Evolutionary conservation across 2,113 vertebrate genomes (phyloP), one percentile per base, ranked within the genome.

Genomic region (Strix aluco): DNA sequence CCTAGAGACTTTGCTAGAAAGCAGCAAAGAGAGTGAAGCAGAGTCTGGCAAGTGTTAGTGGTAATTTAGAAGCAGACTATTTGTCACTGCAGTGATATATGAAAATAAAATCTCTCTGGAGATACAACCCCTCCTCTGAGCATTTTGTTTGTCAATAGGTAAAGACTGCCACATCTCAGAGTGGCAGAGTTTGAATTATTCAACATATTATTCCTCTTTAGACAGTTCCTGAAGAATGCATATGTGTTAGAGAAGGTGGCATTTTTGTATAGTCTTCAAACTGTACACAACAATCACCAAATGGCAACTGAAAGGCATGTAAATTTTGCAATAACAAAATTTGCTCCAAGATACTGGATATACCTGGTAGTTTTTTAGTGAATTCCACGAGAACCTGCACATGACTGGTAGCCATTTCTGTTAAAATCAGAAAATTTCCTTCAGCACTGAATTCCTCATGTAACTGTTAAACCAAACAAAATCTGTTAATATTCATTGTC

Each of bases 301-400:
- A 88, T 13, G 29, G 20, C 57, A 87, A 55, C 27, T 15, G 13
- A 81, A 88, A 94, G 58, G 8, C 18, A 49, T 0, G 5, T 57
- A 65, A 74, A 8, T 1, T 4, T 61, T 51, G 36, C 29, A 61
- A 15, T 23, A 77, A 34, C 25, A 94, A 77, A 40, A 32, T 67
- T 32, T 82, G 15, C 11, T 36, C 65, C 26, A 54, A 40, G 7
- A 63, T 2, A 18, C 10, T 79, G 44, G 51, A 81, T 70, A 69
- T 98, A 99, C 99, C 99, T 99, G 99, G 99, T 83, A 99, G 98
- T 81, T 98, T 99, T 98, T 99, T 99, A 27, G 99, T 99, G 98
- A 99, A 99, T 97, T 99, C 99, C 90, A 99, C 99, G 59, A 99
- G 98, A 81, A 99, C 98, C 92, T 99, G 99, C 66, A 99, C 99